A percentile compares a stretch with the other conserved stretches of the same genome.
These are phyloP conservation scores for Dicrurus megarhynchus DNA, from an alignment of 2,113 vertebrate genomes.

Conservation along the genomic window DNA sequence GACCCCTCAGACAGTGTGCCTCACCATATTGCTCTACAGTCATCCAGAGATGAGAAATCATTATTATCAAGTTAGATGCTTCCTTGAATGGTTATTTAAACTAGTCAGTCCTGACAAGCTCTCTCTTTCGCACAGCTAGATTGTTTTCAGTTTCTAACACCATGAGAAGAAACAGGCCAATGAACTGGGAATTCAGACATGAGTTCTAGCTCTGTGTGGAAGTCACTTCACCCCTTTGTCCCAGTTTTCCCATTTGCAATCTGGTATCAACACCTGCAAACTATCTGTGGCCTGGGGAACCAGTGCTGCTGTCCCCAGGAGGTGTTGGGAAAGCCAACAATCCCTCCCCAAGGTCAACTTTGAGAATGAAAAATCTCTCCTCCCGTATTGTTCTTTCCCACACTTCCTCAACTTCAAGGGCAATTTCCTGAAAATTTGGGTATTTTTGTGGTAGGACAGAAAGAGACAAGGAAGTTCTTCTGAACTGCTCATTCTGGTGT, in stretches of 20 bases:
- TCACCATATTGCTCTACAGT: neutral
- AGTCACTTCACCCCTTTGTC: neutral
- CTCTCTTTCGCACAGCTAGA: neutral
- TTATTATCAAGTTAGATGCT: neutral
- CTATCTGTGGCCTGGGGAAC: neutral
- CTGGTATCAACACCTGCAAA: neutral
- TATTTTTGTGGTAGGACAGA: neutral
- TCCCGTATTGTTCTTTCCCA: neutral
- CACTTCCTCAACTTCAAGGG: neutral
- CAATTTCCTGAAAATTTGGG: neutral
- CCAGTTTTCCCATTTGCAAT: neutral
- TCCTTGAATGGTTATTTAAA: neutral
- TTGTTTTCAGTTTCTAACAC: neutral
- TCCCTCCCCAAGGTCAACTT: neutral
- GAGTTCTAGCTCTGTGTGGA: neutral
- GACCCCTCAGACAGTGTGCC: neutral
- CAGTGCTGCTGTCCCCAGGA: neutral
- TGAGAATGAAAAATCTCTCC: neutral
- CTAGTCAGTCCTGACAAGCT: neutral
- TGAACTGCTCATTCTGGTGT: neutral
- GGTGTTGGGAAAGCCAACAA: neutral
- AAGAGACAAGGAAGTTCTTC: neutral
- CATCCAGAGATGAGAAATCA: neutral
- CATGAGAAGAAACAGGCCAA: neutral
- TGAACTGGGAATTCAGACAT: neutral